Evolutionary conservation across 2,113 vertebrate genomes (phyloP).

Genomic region (Pica pica): DNA sequence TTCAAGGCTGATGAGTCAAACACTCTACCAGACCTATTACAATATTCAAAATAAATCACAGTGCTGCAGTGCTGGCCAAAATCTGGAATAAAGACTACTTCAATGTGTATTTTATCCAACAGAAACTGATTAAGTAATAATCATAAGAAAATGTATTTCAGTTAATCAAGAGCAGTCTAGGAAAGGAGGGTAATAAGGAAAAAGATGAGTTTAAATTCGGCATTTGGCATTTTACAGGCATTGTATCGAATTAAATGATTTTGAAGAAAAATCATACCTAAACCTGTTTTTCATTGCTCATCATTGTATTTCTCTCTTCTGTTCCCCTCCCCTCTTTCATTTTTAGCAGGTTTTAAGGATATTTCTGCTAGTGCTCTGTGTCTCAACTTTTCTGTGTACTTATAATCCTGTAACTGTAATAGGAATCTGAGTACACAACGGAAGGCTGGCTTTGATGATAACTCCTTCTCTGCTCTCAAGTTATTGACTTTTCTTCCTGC

Average conservation of each 20-base stretch:
- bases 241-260: not conserved
- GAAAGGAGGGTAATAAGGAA: not conserved
- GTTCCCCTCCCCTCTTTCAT: not conserved
- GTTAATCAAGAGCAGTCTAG: not conserved
- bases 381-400: not conserved
- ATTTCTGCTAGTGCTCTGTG: not conserved
- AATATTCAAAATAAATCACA: slow-evolving; percentile 20
- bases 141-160: not conserved
- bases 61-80: not conserved
- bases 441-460: not conserved
- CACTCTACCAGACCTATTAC: not conserved
- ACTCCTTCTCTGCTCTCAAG: not conserved
- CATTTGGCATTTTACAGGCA: slow-evolving; percentile 24
- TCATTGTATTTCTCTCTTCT: not conserved
- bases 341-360: not conserved
- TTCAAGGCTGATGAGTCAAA: not conserved
- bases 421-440: not conserved
- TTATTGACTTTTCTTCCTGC: slow-evolving; percentile 4
- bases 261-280: not conserved
- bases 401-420: not conserved
- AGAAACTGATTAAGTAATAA: slow-evolving; percentile 17
- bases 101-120: slow-evolving; percentile 23
- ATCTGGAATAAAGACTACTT: not conserved
- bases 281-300: not conserved
- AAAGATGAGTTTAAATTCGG: slow-evolving; percentile 10